phyloP scores from a whole-genome alignment of 2,888 invertebrate genomes.

The Leucophenga montana region DNA sequence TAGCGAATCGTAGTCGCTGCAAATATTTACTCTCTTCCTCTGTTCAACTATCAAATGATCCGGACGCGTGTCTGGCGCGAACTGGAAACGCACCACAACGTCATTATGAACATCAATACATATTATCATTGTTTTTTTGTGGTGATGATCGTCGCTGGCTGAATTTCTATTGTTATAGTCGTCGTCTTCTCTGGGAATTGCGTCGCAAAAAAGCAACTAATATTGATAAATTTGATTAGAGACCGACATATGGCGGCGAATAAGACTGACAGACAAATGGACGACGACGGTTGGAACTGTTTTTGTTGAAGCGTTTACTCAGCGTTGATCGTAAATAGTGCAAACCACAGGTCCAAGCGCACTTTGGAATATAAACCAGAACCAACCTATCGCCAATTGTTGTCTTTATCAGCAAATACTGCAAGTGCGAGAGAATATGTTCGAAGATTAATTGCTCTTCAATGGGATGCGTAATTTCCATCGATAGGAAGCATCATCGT shows the following conservation, averaged over 20 bases:
- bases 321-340: constrained; percentile 17
- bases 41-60: constrained; percentile 4
- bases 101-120: not conserved
- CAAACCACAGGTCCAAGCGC: constrained; percentile 33
- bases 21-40: constrained; percentile 30
- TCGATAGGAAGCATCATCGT: constrained; percentile 14
- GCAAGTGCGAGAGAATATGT: not conserved
- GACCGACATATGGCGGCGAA: not conserved
- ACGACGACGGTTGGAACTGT: not conserved
- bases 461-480: constrained; percentile 63
- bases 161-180: not conserved
- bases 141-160: not conserved
- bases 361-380: constrained; percentile 64
- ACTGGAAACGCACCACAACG: constrained; percentile 27
- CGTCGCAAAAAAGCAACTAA: constrained; percentile 57
- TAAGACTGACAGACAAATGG: too few relatives aligned
- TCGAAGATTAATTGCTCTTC: constrained; percentile 37
- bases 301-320: constrained; percentile 1
- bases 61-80: constrained; percentile 19
- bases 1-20: constrained; percentile 15
- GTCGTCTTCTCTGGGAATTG: constrained; percentile 38
- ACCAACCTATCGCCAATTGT: constrained; percentile 17
- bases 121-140: not conserved
- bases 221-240: constrained; percentile 54
- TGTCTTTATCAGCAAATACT: not conserved